phyloP scores from a whole-genome alignment of 2,888 invertebrate species.

The Camponotus fellah region DNA sequence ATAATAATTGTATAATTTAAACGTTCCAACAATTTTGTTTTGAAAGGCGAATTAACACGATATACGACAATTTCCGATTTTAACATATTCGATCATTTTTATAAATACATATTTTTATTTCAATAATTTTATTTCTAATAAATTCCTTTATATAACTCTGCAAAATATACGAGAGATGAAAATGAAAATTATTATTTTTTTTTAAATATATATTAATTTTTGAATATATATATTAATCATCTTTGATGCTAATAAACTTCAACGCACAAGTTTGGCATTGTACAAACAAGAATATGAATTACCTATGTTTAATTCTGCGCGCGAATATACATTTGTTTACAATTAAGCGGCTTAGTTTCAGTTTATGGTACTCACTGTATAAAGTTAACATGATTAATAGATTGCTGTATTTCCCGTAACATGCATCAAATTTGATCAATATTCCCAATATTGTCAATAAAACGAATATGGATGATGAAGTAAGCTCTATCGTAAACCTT shows the following conservation, averaged over 20 bases:
- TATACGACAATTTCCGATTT: not conserved
- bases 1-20: slow-evolving; percentile 23
- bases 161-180: not conserved
- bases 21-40: slow-evolving; percentile 1
- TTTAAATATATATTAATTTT: too few relatives aligned
- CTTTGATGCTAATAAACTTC: not conserved
- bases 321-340: slow-evolving; percentile 11
- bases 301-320: not conserved
- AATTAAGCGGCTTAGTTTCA: slow-evolving; percentile 30
- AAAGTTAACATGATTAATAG: slow-evolving; percentile 48
- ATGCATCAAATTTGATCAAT: slow-evolving; percentile 42
- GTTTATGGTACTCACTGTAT: not conserved
- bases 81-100: not conserved
- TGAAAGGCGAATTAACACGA: not conserved
- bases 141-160: slow-evolving; percentile 7
- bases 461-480: slow-evolving; percentile 28
- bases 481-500: slow-evolving; percentile 35
- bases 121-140: not conserved
- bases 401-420: slow-evolving; percentile 22
- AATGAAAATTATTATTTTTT: slow-evolving; percentile 6
- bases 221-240: not conserved
- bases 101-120: not conserved
- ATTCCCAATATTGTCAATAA: slow-evolving; percentile 44
- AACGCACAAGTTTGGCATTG: not conserved
- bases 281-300: slow-evolving; percentile 16